phyloP scores from a whole-genome alignment of 2,888 invertebrate species.

The Mythimna loreyi region DNA sequence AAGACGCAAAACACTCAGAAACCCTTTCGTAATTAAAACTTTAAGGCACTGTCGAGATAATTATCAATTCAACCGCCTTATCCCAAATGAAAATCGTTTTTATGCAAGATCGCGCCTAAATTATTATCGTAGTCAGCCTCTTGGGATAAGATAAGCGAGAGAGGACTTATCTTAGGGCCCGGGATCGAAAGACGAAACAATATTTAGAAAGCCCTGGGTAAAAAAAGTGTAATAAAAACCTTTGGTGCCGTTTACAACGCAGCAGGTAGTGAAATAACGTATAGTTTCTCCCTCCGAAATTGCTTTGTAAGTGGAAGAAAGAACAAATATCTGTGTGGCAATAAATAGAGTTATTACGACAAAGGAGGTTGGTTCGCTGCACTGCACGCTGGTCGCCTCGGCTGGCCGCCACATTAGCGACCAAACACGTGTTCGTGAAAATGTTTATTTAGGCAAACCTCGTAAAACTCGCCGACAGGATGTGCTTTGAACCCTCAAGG shows the following conservation, averaged over 20 bases:
- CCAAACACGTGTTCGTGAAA: conserved; percentile 84
- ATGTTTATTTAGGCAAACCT: conserved; percentile 89
- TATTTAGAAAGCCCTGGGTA: conserved; percentile 80
- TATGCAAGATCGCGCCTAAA: conserved; percentile 66
- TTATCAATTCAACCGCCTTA: conserved; percentile 46
- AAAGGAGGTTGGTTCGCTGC: conserved; percentile 71
- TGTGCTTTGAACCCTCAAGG: conserved; percentile 89
- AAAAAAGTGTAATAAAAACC: conserved; percentile 79
- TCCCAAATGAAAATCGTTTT: conserved; percentile 58
- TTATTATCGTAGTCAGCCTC: conserved; percentile 78
- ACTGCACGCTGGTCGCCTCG: conserved; percentile 67
- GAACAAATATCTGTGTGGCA: conserved; percentile 80
- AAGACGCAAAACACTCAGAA: conserved; percentile 38
- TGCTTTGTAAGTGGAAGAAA: conserved; percentile 78
- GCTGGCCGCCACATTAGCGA: conserved; percentile 70
- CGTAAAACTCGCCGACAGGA: conserved; percentile 87
- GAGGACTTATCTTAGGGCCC: conserved; percentile 79
- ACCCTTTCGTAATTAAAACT: conserved; percentile 63
- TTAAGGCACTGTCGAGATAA: conserved; percentile 50
- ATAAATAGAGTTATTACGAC: conserved; percentile 81
- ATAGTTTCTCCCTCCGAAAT: conserved; percentile 71
- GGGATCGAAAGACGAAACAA: conserved; percentile 75
- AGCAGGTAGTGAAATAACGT: conserved; percentile 81
- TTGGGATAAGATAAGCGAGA: conserved; percentile 83
- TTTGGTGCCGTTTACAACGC: conserved; percentile 75